phyloP scores from a whole-genome alignment of 1,140 invertebrate species.

The Euura saliciscinereae region DNA sequence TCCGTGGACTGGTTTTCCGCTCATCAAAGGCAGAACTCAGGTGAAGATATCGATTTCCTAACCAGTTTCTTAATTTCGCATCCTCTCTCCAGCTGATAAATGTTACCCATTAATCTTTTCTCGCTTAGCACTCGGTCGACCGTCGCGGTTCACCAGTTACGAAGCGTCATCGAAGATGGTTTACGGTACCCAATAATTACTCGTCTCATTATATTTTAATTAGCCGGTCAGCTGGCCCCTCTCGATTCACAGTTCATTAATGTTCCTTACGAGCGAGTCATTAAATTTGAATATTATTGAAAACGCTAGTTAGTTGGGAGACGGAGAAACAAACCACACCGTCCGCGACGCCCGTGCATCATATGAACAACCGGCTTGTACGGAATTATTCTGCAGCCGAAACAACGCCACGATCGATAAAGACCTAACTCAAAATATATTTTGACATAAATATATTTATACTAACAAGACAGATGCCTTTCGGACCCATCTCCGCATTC shows the following conservation, averaged over 20 bases:
- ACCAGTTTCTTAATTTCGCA: constrained; percentile 7
- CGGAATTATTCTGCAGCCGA: neutral
- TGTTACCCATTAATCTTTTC: constrained; percentile 37
- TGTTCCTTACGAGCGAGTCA: constrained; percentile 50
- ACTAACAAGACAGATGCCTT: constrained; percentile 36
- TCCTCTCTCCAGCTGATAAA: constrained; percentile 31
- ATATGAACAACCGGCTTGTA: too few species aligned
- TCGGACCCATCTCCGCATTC: neutral
- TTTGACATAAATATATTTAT: constrained; percentile 42
- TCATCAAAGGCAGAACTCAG: neutral
- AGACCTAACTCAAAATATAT: constrained; percentile 34
- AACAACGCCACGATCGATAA: constrained; percentile 26
- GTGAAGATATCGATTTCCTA: constrained; percentile 3
- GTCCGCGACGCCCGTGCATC: too few species aligned
- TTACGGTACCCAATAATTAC: constrained; percentile 53
- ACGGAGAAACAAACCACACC: neutral
- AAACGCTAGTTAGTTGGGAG: constrained; percentile 44
- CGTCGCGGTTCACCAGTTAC: constrained; percentile 23
- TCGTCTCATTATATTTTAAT: constrained; percentile 59
- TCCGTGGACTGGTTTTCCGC: neutral
- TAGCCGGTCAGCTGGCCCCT: constrained; percentile 37
- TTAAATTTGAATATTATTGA: constrained; percentile 57
- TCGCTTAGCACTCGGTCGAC: constrained; percentile 20
- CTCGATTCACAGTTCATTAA: constrained; percentile 50
- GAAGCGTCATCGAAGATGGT: constrained; percentile 31